Conservation (phyloP, 2,113 vertebrate species). For the Brachypteracias leptosomus region DNA sequence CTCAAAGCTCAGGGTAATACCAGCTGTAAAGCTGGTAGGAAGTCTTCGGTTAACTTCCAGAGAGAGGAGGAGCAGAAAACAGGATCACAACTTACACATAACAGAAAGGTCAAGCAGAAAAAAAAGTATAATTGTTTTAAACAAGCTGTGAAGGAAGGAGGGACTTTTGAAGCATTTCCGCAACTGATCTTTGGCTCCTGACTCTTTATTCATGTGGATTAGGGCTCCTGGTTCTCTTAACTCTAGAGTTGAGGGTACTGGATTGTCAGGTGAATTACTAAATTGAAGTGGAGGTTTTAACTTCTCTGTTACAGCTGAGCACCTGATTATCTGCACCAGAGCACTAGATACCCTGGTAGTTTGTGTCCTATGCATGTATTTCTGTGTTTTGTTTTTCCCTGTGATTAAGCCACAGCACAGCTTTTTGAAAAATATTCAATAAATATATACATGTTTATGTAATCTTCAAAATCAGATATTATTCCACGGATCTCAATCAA, state of each 20-base stretch:
- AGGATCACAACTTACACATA: accelerated
- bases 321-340: neutral
- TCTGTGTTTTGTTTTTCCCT: neutral
- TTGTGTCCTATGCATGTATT: neutral
- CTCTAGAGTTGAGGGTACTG: neutral
- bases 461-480: neutral
- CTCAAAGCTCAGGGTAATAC: neutral
- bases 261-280: neutral
- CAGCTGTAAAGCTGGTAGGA: neutral
- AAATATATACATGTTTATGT: neutral
- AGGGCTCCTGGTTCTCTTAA: neutral
- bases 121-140: neutral
- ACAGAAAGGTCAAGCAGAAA: neutral
- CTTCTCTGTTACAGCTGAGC: neutral
- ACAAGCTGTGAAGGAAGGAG: neutral
- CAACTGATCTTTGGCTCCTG: neutral
- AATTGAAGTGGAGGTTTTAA: neutral
- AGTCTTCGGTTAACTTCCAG: neutral
- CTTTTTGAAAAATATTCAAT: neutral
- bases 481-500: neutral
- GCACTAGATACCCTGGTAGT: neutral
- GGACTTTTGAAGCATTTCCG: neutral
- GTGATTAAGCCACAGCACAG: neutral
- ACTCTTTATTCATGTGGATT: neutral
- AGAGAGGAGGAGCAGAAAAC: neutral